A percentile compares a stretch with the other conserved stretches of the same genome.
Conservation (phyloP, 2,113 vertebrate species). For the Plecotus auritus region DNA sequence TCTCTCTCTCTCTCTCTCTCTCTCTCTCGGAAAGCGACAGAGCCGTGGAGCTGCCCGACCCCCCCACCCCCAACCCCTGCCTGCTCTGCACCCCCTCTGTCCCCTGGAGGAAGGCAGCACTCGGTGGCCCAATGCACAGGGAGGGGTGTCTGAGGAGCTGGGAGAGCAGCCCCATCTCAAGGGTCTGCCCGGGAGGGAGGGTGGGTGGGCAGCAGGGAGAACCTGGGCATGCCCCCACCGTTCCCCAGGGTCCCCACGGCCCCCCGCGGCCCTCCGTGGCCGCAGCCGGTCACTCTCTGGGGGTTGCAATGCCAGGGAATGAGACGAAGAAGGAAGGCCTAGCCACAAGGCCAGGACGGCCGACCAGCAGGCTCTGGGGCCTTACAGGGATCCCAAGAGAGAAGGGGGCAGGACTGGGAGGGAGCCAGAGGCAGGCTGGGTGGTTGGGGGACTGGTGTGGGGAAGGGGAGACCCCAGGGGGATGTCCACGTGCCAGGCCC, state of each 20-base stretch:
- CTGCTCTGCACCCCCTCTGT: neutral
- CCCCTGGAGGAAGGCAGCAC: neutral
- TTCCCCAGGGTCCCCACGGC: too few relatives aligned
- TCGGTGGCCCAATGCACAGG: neutral
- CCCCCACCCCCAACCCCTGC: rapidly evolving
- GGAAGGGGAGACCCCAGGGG: neutral
- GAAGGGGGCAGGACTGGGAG: too few relatives aligned
- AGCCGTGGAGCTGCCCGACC: neutral
- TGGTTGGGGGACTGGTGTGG: neutral
- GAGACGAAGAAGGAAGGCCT: neutral
- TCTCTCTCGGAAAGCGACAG: too few relatives aligned
- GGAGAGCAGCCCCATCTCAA: neutral
- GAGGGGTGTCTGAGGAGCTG: neutral
- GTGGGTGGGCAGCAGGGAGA: neutral
- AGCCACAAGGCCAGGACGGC: neutral
- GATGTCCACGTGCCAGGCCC: rapidly evolving
- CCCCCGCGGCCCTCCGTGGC: neutral
- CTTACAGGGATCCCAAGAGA: neutral
- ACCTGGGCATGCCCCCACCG: rapidly evolving
- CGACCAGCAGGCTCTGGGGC: neutral
- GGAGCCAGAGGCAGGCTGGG: neutral
- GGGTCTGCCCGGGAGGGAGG: neutral
- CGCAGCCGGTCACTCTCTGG: rapidly evolving
- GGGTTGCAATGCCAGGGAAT: rapidly evolving
- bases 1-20: too few relatives aligned